phyloP scores from a whole-genome alignment of 2,113 vertebrate genomes.

The Sminthopsis crassicaudata region DNA sequence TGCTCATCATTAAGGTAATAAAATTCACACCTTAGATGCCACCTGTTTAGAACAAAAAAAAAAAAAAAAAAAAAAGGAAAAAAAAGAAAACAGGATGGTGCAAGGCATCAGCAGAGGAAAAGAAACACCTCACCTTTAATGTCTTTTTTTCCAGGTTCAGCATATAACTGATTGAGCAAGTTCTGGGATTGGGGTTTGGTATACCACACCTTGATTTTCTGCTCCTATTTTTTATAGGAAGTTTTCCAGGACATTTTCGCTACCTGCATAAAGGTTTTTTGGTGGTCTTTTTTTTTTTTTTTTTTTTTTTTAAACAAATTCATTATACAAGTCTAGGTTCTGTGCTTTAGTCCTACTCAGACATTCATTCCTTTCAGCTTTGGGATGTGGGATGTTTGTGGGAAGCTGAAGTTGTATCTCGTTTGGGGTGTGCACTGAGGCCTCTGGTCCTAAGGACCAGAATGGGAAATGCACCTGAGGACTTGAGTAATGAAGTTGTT shows the following conservation, averaged over 20 bases:
- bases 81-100: background rate
- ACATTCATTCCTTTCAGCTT: slow-evolving; percentile 21
- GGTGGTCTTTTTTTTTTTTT: background rate
- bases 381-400: background rate
- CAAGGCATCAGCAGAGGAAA: background rate
- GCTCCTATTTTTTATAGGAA: slow-evolving; percentile 35
- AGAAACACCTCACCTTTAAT: background rate
- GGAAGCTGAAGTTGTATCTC: background rate
- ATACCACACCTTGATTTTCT: slow-evolving; percentile 67
- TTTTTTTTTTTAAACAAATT: slow-evolving; percentile 16
- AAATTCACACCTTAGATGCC: background rate
- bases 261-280: slow-evolving; percentile 14
- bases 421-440: slow-evolving; percentile 29
- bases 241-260: slow-evolving; percentile 1
- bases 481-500: background rate
- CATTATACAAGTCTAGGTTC: background rate
- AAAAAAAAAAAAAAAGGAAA: slow-evolving; percentile 62
- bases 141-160: slow-evolving; percentile 27
- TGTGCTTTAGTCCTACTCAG: background rate
- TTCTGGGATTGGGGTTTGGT: slow-evolving; percentile 28
- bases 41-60: background rate
- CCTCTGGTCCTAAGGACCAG: background rate
- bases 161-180: background rate
- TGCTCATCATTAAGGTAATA: slow-evolving; percentile 61
- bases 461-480: slow-evolving; percentile 18